These are phyloP conservation scores for Drosophila fungiperda DNA, from an alignment of 2,888 invertebrate genomes.

Conservation along the genomic window DNA sequence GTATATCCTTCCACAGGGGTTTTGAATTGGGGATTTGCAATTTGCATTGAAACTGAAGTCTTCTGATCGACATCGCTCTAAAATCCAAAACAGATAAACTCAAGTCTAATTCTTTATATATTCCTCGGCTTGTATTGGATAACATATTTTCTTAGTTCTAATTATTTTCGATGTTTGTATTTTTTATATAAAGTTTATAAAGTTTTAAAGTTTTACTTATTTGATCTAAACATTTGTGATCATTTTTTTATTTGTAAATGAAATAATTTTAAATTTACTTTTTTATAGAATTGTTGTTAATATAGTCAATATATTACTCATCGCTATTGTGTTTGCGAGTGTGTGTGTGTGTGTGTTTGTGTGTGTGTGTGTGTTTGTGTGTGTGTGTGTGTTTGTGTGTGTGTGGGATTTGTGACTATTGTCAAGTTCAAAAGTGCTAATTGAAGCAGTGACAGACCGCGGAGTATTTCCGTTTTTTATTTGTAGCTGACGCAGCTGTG, in stretches of 20 bases:
- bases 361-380: slow-evolving; percentile 3
- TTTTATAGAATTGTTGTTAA: background rate
- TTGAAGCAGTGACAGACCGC: slow-evolving; percentile 66
- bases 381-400: background rate
- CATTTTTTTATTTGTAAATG: background rate
- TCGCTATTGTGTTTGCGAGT: background rate
- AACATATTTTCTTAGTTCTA: background rate
- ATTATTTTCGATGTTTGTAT: background rate
- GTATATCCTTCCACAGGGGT: too few species aligned
- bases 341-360: slow-evolving; percentile 1
- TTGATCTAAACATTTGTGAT: background rate
- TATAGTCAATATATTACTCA: background rate
- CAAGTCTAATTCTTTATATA: background rate
- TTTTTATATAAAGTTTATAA: too few species aligned
- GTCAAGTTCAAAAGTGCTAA: slow-evolving; percentile 79
- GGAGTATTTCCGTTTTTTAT: slow-evolving; percentile 63
- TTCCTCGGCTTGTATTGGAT: background rate
- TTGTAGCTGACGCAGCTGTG: slow-evolving; percentile 26
- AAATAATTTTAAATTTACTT: background rate
- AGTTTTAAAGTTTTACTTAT: background rate
- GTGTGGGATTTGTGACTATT: slow-evolving; percentile 20
- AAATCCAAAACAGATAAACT: background rate
- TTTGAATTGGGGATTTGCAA: background rate
- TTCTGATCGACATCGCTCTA: background rate
- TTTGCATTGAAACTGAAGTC: background rate